phyloP scores from a whole-genome alignment of 2,888 invertebrate genomes.

The Dugesia japonica region DNA sequence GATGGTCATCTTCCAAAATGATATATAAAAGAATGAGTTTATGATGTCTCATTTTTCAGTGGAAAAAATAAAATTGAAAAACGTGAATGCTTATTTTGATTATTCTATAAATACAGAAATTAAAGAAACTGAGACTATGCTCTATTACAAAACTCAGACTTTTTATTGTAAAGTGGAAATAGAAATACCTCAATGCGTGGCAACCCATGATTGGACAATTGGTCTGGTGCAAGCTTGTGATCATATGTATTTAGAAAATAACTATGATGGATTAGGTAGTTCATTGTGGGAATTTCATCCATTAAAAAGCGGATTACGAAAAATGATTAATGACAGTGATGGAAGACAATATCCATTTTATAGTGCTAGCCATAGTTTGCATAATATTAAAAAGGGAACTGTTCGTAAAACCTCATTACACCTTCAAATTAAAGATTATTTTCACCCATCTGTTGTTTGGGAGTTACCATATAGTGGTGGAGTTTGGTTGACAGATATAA shows the following conservation, averaged over 20 bases:
- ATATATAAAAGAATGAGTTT: background rate
- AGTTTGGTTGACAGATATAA: slow-evolving; percentile 33
- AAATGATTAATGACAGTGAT: slow-evolving; percentile 34
- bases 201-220: slow-evolving; percentile 34
- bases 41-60: slow-evolving; percentile 16
- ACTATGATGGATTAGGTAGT: slow-evolving; percentile 32
- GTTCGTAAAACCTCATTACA: slow-evolving; percentile 27
- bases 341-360: slow-evolving; percentile 35
- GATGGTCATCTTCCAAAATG: background rate
- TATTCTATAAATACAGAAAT: slow-evolving; percentile 29
- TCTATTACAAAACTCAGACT: slow-evolving; percentile 35
- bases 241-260: slow-evolving; percentile 34
- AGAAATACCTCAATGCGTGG: slow-evolving; percentile 33
- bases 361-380: slow-evolving; percentile 34
- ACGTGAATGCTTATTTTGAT: slow-evolving; percentile 33
- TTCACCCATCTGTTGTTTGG: slow-evolving; percentile 35
- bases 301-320: slow-evolving; percentile 33
- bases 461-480: slow-evolving; percentile 34
- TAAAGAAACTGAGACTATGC: slow-evolving; percentile 34
- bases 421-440: slow-evolving; percentile 35
- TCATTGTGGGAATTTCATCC: slow-evolving; percentile 36
- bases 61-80: slow-evolving; percentile 20
- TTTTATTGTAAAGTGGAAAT: slow-evolving; percentile 35
- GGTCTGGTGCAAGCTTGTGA: slow-evolving; percentile 35
- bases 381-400: slow-evolving; percentile 32